These are phyloP conservation scores for Egretta garzetta DNA, from an alignment of 2,113 vertebrate species.

Conservation along the genomic window DNA sequence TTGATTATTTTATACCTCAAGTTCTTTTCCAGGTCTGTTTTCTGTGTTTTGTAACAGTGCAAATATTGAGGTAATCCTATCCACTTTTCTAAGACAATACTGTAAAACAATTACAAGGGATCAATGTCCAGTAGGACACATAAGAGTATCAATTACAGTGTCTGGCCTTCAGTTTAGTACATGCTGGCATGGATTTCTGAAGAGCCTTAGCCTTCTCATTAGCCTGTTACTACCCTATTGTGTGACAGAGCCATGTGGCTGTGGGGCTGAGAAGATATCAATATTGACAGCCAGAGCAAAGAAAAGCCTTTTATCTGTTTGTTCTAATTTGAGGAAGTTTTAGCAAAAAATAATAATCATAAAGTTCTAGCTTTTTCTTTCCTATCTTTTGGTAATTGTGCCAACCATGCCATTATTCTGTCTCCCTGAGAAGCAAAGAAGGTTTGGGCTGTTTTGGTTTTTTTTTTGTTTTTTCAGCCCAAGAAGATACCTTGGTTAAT, in stretches of 20 bases:
- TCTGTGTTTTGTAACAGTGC: background rate
- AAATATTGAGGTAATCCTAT: background rate
- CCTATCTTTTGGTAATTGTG: background rate
- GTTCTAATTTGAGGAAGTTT: background rate
- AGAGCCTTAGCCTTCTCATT: background rate
- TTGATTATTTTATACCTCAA: background rate
- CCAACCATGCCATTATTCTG: background rate
- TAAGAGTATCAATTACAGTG: background rate
- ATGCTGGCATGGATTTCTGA: background rate
- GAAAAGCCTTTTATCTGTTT: background rate
- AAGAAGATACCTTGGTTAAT: background rate
- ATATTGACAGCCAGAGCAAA: background rate
- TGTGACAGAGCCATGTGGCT: background rate
- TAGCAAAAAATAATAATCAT: background rate
- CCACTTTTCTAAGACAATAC: background rate
- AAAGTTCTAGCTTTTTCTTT: background rate
- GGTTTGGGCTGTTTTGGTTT: background rate
- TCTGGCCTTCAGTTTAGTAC: background rate
- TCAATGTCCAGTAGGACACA: background rate
- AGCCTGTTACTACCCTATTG: background rate
- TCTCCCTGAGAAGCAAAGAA: background rate
- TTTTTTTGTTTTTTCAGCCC: background rate
- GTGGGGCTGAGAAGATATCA: background rate
- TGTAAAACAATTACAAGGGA: background rate
- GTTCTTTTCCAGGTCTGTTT: background rate